phyloP scores from a whole-genome alignment of 2,113 vertebrate species.

The Scopus umbretta region DNA sequence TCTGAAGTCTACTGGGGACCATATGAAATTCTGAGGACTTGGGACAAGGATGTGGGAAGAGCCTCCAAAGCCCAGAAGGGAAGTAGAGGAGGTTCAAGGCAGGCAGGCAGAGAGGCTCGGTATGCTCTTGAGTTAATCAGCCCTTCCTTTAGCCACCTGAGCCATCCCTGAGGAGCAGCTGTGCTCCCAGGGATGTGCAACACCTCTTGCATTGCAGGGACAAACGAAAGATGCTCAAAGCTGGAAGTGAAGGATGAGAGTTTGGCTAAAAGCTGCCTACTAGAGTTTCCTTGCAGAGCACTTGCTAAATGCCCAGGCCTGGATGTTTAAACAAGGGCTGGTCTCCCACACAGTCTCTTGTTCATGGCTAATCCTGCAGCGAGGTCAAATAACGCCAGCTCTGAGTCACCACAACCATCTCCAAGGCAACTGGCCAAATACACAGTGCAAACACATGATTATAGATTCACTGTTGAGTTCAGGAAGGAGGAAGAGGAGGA shows the following conservation, averaged over 20 bases:
- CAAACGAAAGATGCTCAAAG: background rate
- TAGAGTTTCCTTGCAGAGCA: background rate
- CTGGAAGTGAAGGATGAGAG: background rate
- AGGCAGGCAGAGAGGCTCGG: background rate
- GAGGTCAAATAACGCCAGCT: slow-evolving; percentile 16
- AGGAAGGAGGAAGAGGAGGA: slow-evolving; percentile 8
- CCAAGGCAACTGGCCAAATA: slow-evolving; percentile 26
- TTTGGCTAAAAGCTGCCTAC: background rate
- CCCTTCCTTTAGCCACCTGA: background rate
- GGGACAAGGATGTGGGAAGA: background rate
- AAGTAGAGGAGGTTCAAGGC: background rate
- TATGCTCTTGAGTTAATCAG: background rate
- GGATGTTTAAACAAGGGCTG: background rate
- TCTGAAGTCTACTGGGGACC: background rate
- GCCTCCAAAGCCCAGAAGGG: background rate
- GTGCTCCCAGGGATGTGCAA: background rate
- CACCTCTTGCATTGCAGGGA: background rate
- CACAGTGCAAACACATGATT: slow-evolving; percentile 38
- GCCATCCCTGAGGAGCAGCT: background rate
- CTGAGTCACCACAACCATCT: slow-evolving; percentile 38
- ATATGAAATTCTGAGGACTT: background rate
- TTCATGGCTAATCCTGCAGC: slow-evolving; percentile 11
- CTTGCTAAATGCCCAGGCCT: background rate
- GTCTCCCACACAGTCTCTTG: slow-evolving; percentile 9
- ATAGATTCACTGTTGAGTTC: background rate